Base-by-base conservation (phyloP, 1,140 invertebrate species). In the Bombyx mandarina region DNA sequence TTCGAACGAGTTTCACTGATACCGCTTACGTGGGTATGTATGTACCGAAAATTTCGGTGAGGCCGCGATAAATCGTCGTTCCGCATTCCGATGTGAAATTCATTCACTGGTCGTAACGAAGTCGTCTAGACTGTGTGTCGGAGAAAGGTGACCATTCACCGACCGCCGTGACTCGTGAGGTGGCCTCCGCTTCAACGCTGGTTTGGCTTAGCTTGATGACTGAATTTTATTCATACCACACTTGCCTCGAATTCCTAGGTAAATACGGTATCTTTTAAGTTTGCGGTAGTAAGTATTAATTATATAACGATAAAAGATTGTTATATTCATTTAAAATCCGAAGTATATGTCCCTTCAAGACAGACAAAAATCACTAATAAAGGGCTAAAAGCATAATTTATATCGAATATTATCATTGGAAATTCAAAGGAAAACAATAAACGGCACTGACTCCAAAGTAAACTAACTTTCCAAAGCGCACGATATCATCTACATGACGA, bases 121-220 rank as follows among this genome's bases (percentile, higher is more conserved):
- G 65, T 71, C 26, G 26, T 35, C 26, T 81, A 86, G 80, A 83
- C 82, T 69, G 77, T 77, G 74, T 74, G 80, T 77, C 80, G 82
- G 82, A 82, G 82, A 86, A 83, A 86, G 82, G 82, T 86, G 82
- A 82, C 80, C 82, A 82, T 81, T 83, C 80, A 83, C 82, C 76
- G 75, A 61, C 57, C 61, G 65, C 57, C 60, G 56, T 58, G 59
- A 64, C 56, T 65, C 59, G 59, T 69, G 75, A 73, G 67, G 61
- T 68, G 64, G 66, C 56, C 71, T 70, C 54, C 56, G 56, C 62
- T 65, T 56, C 59, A 56, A 65, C 56, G 52, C 26, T 35, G 4
- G 26, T 35, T 35, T 35, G 26, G 26, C 26, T 35, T 35, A 1
- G 26, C 26, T 35, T 35, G 26, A 35, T 35, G 1, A 35, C 26